Conservation (phyloP, 1,140 invertebrate genomes). For the Pachypsylla venusta region DNA sequence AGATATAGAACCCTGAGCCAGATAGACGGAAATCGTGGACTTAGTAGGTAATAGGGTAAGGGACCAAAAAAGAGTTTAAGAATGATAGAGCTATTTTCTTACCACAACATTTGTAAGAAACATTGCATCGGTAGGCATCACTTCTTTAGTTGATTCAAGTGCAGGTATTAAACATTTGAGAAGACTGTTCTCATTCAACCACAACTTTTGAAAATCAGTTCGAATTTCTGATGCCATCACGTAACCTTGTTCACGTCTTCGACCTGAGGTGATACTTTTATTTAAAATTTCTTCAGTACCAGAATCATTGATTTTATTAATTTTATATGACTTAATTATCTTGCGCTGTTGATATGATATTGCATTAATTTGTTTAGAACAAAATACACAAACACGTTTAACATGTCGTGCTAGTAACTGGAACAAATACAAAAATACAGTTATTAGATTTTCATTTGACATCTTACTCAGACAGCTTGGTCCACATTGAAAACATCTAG, state of each 20-base stretch:
- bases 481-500: too few relatives aligned
- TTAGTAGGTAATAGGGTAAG: too few relatives aligned
- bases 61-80: too few relatives aligned
- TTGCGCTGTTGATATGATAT: background rate
- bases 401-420: background rate
- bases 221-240: constrained; percentile 43
- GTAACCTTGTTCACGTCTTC: constrained; percentile 27
- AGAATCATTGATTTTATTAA: background rate
- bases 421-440: too few relatives aligned
- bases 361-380: background rate
- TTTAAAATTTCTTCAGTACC: too few relatives aligned
- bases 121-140: constrained; percentile 71
- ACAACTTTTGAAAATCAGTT: constrained; percentile 57
- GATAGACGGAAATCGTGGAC: too few relatives aligned
- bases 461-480: too few relatives aligned
- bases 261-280: constrained; percentile 29
- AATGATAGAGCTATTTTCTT: too few relatives aligned
- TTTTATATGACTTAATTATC: constrained; percentile 3
- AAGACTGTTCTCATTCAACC: constrained; percentile 54
- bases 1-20: too few relatives aligned
- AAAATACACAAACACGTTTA: background rate
- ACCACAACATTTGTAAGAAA: constrained; percentile 71
- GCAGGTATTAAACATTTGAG: constrained; percentile 56
- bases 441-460: too few relatives aligned
- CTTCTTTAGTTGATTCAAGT: constrained; percentile 36